These are phyloP conservation scores for Petrocephalus zakoni DNA, from an alignment of 2,113 vertebrate genomes.

Conservation along the genomic window DNA sequence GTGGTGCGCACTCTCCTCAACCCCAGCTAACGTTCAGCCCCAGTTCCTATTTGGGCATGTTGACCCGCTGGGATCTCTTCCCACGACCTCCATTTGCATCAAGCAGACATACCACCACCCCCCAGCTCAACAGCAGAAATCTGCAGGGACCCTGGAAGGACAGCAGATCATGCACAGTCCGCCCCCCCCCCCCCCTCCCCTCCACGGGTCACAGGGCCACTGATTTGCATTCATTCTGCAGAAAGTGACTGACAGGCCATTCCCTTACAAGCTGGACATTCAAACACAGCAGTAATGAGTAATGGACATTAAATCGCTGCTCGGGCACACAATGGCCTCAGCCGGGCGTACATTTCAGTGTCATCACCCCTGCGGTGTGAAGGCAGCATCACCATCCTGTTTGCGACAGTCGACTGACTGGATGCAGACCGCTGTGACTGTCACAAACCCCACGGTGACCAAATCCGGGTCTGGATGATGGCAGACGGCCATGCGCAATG, in stretches of 20 bases:
- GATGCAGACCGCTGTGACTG: neutral
- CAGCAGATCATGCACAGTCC: neutral
- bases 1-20: slow-evolving; percentile 80
- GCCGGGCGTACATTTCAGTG: neutral
- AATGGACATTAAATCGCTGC: neutral
- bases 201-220: neutral
- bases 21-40: slow-evolving; percentile 64
- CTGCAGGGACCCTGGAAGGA: neutral
- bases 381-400: neutral
- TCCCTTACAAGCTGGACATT: neutral
- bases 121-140: neutral
- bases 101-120: neutral
- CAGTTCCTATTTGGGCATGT: neutral
- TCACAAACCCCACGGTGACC: neutral
- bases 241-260: neutral
- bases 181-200: too few relatives aligned
- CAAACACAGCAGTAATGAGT: neutral
- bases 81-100: neutral
- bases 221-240: neutral
- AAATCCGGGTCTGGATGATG: neutral
- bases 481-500: neutral
- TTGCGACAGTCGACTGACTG: neutral
- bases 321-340: neutral
- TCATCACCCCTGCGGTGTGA: neutral
- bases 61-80: neutral